phyloP scores from a whole-genome alignment of 2,888 invertebrate species.

The Caenorhabditis sulstoni region DNA sequence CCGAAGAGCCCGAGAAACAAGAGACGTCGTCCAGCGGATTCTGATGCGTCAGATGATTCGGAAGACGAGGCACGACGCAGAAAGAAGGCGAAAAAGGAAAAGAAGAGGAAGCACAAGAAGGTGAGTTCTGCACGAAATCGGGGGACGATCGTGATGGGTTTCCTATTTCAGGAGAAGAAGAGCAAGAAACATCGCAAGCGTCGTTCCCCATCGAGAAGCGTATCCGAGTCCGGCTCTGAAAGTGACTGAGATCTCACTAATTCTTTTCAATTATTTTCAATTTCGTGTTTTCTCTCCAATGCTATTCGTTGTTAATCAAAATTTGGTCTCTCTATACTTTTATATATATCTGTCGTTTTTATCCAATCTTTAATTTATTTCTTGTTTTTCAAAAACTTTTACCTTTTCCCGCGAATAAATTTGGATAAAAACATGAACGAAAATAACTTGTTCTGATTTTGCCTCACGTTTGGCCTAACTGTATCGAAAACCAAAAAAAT shows the following conservation, averaged over 20 bases:
- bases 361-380: not conserved
- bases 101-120: slow-evolving; percentile 69
- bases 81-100: slow-evolving; percentile 61
- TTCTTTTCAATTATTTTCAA: too few relatives aligned
- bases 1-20: slow-evolving; percentile 16
- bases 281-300: slow-evolving; percentile 1
- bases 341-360: not conserved
- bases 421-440: too few relatives aligned
- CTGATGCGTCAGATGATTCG: slow-evolving; percentile 52
- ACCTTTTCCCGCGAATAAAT: too few relatives aligned
- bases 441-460: not conserved
- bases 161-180: slow-evolving; percentile 67
- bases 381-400: too few relatives aligned
- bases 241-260: slow-evolving; percentile 49
- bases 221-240: slow-evolving; percentile 50
- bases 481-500: not conserved
- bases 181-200: slow-evolving; percentile 65
- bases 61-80: slow-evolving; percentile 49
- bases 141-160: not conserved
- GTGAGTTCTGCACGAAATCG: slow-evolving; percentile 12
- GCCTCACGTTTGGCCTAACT: not conserved
- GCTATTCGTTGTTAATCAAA: slow-evolving; percentile 28
- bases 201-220: slow-evolving; percentile 50
- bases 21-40: slow-evolving; percentile 17
- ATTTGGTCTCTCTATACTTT: slow-evolving; percentile 27